A percentile compares a stretch with the other conserved stretches of the same genome.
Evolutionary conservation across 2,888 invertebrate species (phyloP).

Genomic region (Archaeoteleia sp.): DNA sequence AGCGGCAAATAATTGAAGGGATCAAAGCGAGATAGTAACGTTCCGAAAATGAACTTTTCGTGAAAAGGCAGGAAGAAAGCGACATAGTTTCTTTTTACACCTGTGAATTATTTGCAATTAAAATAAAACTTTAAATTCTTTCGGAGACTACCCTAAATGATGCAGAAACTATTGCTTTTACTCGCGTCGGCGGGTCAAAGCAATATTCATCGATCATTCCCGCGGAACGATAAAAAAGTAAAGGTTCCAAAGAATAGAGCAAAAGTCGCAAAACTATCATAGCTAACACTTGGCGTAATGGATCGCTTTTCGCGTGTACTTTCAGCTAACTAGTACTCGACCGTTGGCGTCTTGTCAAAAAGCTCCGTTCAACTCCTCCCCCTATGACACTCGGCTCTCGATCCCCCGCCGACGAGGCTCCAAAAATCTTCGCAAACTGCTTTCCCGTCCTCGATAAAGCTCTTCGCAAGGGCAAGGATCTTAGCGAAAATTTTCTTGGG

Average conservation of each 20-base stretch:
- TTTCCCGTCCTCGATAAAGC: constrained; percentile 17
- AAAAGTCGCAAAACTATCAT: constrained; percentile 14
- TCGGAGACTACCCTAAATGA: no score
- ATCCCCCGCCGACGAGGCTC: no score
- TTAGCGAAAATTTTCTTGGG: background rate
- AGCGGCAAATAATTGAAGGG: constrained; percentile 41
- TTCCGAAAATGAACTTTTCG: constrained; percentile 35
- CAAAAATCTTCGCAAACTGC: constrained; percentile 29
- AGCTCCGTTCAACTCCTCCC: constrained; percentile 15
- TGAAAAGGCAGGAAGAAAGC: constrained; percentile 15
- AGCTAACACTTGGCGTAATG: constrained; percentile 17
- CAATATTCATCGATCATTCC: constrained; percentile 2
- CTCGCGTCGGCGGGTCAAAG: constrained; percentile 11
- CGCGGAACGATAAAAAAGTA: constrained; percentile 19
- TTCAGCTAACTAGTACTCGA: constrained; percentile 24
- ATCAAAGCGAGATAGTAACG: constrained; percentile 36
- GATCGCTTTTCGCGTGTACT: constrained; percentile 18
- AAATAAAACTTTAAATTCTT: no score
- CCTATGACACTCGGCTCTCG: no score
- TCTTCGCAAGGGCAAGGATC: constrained; percentile 21
- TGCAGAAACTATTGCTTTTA: no score
- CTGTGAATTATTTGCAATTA: no score
- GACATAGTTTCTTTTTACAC: constrained; percentile 14
- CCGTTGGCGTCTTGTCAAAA: constrained; percentile 19
- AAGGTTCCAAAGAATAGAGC: constrained; percentile 25